Base-by-base conservation (phyloP, 2,888 invertebrate species). In the Gryllus longicercus region DNA sequence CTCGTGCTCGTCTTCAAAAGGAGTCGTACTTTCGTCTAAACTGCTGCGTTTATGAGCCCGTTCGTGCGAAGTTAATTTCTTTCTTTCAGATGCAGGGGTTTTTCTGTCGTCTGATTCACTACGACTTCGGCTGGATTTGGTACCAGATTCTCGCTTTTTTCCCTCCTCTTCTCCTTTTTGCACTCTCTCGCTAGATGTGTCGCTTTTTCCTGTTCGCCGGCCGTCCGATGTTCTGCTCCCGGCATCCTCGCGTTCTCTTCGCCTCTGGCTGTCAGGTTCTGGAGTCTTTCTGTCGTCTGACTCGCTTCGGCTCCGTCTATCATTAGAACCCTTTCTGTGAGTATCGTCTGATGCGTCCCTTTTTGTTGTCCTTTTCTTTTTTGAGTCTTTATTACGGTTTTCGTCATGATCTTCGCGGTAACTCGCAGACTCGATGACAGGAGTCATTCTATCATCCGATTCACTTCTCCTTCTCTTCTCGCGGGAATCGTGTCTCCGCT, bases 271-370 rank as follows among this genome's bases (percentile, higher is more conserved):
- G 5, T 63, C 4, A 16, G 18, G 25, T 14, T 21, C 11, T 74
- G 38, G 2, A 18, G 51, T 50, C 16, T 38, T 11, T 51, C 50
- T 11, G 51, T 11, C 18, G 51, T n/a, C 23, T 14, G 75, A n/a
- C 38, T 76, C 16, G 77, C 79, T n/a, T 79, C 79, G 50, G 77
- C 76, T n/a, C 77, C 75, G 23, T 76, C 80, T 38, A 76, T 75
- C 63, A 5, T 63, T 14, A 18, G 63, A 63, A 18, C 8, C 63
- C 11, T 63, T 63, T 63, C 63, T 63, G 16, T 14, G 63, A n/a
- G 14, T 1, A 3, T 63, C 63, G 63, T 63, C 14, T 16, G 63
- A 63, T 0, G 63, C 11, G 14, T 18, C n/a, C n/a, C 14, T 14
- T 63, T 63, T 63, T 4, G 63, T 14, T 1, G 63, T 11, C 16